Conservation (phyloP, 2,888 invertebrate genomes). For the Eupithecia pulchellata region DNA sequence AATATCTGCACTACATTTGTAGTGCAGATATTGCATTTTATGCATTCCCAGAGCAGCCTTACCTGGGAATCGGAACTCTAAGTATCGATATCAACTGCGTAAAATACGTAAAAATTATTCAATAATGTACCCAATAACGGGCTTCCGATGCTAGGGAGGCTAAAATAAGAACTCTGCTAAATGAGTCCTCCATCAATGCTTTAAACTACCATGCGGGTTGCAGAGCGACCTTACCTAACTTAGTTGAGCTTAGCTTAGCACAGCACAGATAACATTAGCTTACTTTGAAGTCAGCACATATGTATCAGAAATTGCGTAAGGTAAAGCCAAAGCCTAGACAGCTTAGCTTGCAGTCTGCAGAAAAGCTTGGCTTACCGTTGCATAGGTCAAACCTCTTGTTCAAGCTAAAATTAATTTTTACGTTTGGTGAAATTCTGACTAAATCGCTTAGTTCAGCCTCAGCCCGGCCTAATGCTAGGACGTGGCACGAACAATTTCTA, state of each 20-base stretch:
- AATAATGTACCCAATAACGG: too few species aligned
- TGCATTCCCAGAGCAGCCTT: too few species aligned
- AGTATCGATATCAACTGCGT: too few species aligned
- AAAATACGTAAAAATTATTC: too few species aligned
- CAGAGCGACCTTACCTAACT: too few species aligned
- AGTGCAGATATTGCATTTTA: not conserved
- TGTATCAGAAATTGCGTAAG: not conserved
- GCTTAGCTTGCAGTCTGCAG: not conserved
- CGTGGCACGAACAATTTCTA: constrained; percentile 12
- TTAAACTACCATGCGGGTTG: too few species aligned
- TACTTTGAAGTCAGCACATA: not conserved
- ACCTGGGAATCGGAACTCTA: too few species aligned
- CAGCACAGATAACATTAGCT: too few species aligned
- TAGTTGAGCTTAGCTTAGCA: too few species aligned
- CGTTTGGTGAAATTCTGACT: not conserved
- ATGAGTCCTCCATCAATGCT: too few species aligned
- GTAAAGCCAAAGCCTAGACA: not conserved
- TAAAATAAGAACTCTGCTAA: too few species aligned
- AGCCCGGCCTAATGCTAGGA: not conserved
- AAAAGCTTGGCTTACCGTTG: not conserved
- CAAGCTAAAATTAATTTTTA: not conserved
- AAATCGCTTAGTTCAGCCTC: not conserved
- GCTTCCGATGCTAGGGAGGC: too few species aligned
- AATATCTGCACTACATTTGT: not conserved
- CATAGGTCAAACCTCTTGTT: not conserved